Conservation (phyloP, 92 coral and sea anemone species). For the Chrysogorgia sp. region DNA sequence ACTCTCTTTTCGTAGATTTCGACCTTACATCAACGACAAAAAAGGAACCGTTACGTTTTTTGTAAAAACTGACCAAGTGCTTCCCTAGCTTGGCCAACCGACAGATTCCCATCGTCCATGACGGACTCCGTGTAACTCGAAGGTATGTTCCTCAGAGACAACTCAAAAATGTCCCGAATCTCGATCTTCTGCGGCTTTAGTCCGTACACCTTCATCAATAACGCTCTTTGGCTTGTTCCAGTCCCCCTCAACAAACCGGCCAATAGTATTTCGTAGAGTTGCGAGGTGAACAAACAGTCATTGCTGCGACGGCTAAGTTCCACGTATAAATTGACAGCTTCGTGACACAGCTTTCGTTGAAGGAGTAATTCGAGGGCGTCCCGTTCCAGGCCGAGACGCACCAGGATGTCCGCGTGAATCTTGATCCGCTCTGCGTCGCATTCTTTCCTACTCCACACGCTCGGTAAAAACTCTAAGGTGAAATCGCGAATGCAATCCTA, state of each 20-base stretch:
- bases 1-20: no score
- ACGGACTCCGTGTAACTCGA: not conserved
- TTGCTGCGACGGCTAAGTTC: not conserved
- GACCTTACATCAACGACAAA: not conserved
- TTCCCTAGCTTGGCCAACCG: conserved; percentile 20
- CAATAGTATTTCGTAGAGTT: conserved; percentile 32
- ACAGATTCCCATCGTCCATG: not conserved
- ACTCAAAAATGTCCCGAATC: conserved; percentile 14
- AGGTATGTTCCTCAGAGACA: conserved; percentile 11
- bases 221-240: conserved; percentile 31
- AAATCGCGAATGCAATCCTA: conserved; percentile 81
- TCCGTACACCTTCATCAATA: conserved; percentile 12
- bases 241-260: conserved; percentile 7
- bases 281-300: not conserved
- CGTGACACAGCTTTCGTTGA: conserved; percentile 74
- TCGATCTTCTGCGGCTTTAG: conserved; percentile 20
- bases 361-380: conserved; percentile 83
- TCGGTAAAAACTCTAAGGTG: conserved; percentile 79
- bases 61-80: conserved; percentile 30
- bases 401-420: conserved; percentile 70
- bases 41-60: not conserved
- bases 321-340: conserved; percentile 67
- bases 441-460: conserved; percentile 57
- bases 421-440: conserved; percentile 61
- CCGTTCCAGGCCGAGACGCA: conserved; percentile 78